Conservation (phyloP, 92 coral and sea anemone species). For the Pocillopora grandis region DNA sequence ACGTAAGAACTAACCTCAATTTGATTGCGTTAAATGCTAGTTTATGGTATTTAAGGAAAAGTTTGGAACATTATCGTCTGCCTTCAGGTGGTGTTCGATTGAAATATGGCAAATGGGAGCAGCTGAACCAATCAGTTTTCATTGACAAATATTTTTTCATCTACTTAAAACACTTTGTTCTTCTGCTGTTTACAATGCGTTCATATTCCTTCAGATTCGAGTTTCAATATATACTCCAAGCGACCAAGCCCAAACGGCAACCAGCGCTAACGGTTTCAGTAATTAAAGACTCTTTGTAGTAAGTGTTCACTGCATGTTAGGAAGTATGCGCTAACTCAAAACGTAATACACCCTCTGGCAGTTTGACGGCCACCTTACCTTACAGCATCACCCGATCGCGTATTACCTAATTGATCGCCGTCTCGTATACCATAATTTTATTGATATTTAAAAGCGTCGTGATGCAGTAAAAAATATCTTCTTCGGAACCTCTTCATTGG, state of each 20-base stretch:
- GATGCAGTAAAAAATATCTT: no score
- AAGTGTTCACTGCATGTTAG: neutral
- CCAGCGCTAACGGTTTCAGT: neutral
- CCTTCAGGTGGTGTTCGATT: slow-evolving; percentile 20
- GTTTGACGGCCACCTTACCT: neutral
- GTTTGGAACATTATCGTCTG: slow-evolving; percentile 2
- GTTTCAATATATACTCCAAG: neutral
- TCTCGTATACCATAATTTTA: no score
- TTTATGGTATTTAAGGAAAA: slow-evolving; percentile 12
- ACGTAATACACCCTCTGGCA: neutral
- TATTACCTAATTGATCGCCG: no score
- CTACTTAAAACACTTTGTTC: neutral
- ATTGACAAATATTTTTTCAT: slow-evolving; percentile 9
- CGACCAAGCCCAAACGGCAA: neutral
- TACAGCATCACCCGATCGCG: no score
- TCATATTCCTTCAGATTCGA: neutral
- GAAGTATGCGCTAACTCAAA: neutral
- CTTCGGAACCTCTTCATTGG: no score
- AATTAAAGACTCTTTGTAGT: neutral
- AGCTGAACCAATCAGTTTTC: neutral
- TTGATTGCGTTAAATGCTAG: slow-evolving; percentile 4
- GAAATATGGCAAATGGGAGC: slow-evolving; percentile 6
- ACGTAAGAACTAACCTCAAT: neutral
- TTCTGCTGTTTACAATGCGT: neutral
- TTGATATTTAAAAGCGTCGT: no score